These are phyloP conservation scores for Punctoribates punctum DNA, from an alignment of 2,888 invertebrate species.

Conservation along the genomic window DNA sequence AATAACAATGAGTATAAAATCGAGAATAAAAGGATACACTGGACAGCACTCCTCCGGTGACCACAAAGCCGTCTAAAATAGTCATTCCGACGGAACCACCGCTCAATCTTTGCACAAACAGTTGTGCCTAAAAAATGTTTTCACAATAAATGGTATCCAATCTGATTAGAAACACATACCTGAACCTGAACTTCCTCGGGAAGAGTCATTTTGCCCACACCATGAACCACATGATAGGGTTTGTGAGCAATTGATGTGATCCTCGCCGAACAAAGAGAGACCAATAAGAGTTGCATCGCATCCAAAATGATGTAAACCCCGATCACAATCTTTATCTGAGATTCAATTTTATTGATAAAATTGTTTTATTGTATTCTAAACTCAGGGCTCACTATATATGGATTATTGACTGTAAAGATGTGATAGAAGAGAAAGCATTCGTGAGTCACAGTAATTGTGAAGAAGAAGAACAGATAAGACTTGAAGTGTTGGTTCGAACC, in stretches of 20 bases:
- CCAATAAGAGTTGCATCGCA: slow-evolving; percentile 32
- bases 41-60: slow-evolving; percentile 40
- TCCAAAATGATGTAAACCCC: slow-evolving; percentile 10
- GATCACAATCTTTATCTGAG: slow-evolving; percentile 7
- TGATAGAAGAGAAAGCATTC: slow-evolving; percentile 37
- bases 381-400: not conserved
- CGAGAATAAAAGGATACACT: slow-evolving; percentile 30
- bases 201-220: slow-evolving; percentile 29
- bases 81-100: slow-evolving; percentile 27
- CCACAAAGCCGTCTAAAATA: slow-evolving; percentile 38
- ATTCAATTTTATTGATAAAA: not conserved
- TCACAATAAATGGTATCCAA: not conserved
- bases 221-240: slow-evolving; percentile 42
- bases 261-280: slow-evolving; percentile 37
- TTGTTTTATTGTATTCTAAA: not conserved
- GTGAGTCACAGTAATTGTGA: slow-evolving; percentile 18
- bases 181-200: slow-evolving; percentile 39
- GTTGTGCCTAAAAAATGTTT: slow-evolving; percentile 27
- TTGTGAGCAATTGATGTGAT: slow-evolving; percentile 39
- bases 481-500: slow-evolving; percentile 37
- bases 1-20: no score
- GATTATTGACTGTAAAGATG: slow-evolving; percentile 6
- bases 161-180: slow-evolving; percentile 11
- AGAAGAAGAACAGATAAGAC: slow-evolving; percentile 38
- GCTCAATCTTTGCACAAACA: slow-evolving; percentile 38